These are phyloP conservation scores for Vireo altiloquus DNA, from an alignment of 2,113 vertebrate species.

Conservation along the genomic window DNA sequence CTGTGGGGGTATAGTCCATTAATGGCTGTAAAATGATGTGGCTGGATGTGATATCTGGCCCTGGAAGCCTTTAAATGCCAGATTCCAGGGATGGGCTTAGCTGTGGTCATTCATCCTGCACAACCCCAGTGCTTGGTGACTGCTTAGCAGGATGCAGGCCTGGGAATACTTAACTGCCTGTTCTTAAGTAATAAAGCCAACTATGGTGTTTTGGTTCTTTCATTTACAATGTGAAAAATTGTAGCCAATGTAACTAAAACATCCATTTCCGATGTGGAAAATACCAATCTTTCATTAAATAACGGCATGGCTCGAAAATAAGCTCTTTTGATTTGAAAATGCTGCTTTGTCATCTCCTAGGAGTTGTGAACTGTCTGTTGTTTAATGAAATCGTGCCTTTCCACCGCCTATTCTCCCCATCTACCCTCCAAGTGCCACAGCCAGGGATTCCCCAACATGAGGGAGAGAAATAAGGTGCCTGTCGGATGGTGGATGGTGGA, in stretches of 20 bases:
- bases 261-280: neutral
- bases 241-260: neutral
- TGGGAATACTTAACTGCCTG: neutral
- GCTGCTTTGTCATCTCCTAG: neutral
- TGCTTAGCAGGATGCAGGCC: neutral
- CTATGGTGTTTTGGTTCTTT: neutral
- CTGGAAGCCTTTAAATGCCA: neutral
- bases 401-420: neutral
- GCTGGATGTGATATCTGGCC: neutral
- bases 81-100: neutral
- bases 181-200: neutral
- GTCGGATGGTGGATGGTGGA: accelerated
- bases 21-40: accelerated
- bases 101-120: neutral
- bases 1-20: neutral
- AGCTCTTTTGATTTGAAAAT: neutral
- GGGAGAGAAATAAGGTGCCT: neutral
- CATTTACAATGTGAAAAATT: neutral
- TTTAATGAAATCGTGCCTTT: neutral
- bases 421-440: neutral
- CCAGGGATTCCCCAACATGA: neutral
- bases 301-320: neutral
- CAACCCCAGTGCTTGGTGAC: neutral
- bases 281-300: neutral
- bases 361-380: neutral